Percentiles rank a stretch among this genome's conserved stretches.
Evolutionary conservation across 2,113 vertebrate genomes (phyloP).

Genomic region (western clawed frog (Xenopus tropicalis)): UCB_Xtro_10.0 CM004452.2:30430001-30430500

Average conservation of each 20-base stretch:
- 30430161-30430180: neutral
- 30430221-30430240: constrained; percentile 27
- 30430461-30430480: too few species aligned
- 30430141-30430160: constrained; percentile 11
- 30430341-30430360: constrained; percentile 29
- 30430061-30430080: constrained; percentile 5
- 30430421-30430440: too few species aligned
- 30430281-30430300: constrained; percentile 37
- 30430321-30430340: constrained; percentile 12
- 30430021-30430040: constrained; percentile 5
- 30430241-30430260: constrained; percentile 31
- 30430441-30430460: too few species aligned
- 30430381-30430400: too few species aligned
- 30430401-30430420: too few species aligned
- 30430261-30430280: neutral
- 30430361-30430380: neutral
- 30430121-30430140: constrained; percentile 14
- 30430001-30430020: constrained; percentile 10
- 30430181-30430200: constrained; percentile 32
- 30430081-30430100: constrained; percentile 32
- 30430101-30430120: neutral
- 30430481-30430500: too few species aligned
- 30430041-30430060: constrained; percentile 37
- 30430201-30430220: constrained; percentile 2
- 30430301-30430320: constrained; percentile 34